Conservation (phyloP, 2,888 invertebrate species). For the Dilophus febrilis region DNA sequence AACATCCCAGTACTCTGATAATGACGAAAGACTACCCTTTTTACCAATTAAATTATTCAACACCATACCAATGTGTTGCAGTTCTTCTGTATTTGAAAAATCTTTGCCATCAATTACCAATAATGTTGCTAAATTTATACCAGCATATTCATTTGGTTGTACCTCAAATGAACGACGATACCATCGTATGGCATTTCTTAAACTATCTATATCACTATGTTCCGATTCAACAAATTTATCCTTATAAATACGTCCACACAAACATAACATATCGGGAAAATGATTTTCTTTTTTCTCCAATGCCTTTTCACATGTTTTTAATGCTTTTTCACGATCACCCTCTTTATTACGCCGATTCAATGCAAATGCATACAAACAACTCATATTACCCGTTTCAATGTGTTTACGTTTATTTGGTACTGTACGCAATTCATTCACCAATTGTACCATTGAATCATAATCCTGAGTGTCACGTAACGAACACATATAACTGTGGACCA, state of each 20-base stretch:
- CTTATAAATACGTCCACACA: slow-evolving; percentile 95
- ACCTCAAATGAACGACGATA: slow-evolving; percentile 94
- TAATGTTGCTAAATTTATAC: slow-evolving; percentile 93
- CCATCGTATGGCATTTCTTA: slow-evolving; percentile 91
- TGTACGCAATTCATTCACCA: slow-evolving; percentile 83
- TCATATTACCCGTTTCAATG: slow-evolving; percentile 76
- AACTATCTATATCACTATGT: slow-evolving; percentile 71
- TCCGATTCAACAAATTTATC: slow-evolving; percentile 94
- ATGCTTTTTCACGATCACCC: slow-evolving; percentile 87
- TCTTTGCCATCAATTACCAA: slow-evolving; percentile 93
- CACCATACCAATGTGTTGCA: slow-evolving; percentile 87
- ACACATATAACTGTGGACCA: slow-evolving; percentile 84
- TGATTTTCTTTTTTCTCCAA: slow-evolving; percentile 84
- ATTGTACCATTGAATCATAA: slow-evolving; percentile 92
- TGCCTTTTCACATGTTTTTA: slow-evolving; percentile 80
- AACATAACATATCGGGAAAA: slow-evolving; percentile 92
- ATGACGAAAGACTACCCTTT: slow-evolving; percentile 82
- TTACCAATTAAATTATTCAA: slow-evolving; percentile 94
- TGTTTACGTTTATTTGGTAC: slow-evolving; percentile 79
- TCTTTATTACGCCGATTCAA: slow-evolving; percentile 86
- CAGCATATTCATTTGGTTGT: slow-evolving; percentile 97
- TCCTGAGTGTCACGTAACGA: slow-evolving; percentile 86
- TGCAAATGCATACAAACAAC: slow-evolving; percentile 91
- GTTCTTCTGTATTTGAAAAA: slow-evolving; percentile 77
- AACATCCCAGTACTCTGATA: slow-evolving; percentile 98